These are phyloP conservation scores for Diacarnus erythraeanus DNA, from an alignment of 37 sponge, comb jelly and placozoan species.

Conservation along the genomic window DNA sequence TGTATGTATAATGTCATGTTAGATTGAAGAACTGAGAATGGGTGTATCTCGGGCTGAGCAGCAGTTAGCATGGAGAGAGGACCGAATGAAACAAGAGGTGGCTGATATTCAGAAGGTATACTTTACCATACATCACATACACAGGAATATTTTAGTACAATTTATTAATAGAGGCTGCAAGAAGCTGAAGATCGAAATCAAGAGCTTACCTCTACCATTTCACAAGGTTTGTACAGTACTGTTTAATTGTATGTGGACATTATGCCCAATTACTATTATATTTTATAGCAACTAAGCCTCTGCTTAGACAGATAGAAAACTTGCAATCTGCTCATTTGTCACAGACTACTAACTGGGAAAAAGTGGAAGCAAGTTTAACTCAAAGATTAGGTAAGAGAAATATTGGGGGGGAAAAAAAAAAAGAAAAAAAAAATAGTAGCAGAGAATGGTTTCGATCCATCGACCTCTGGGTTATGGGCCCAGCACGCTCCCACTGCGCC, in stretches of 20 bases:
- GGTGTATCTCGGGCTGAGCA: slow-evolving; percentile 78
- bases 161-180: slow-evolving; percentile 70
- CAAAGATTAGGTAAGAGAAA: slow-evolving; percentile 77
- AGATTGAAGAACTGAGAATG: slow-evolving; percentile 79
- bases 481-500: slow-evolving; percentile 96
- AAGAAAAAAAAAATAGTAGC: slow-evolving; percentile 63
- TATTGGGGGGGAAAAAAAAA: not conserved
- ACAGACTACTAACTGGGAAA: slow-evolving; percentile 85
- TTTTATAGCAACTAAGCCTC: slow-evolving; percentile 77
- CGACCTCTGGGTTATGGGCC: slow-evolving; percentile 97
- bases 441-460: slow-evolving; percentile 96
- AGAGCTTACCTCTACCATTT: slow-evolving; percentile 76
- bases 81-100: slow-evolving; percentile 80
- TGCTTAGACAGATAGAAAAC: slow-evolving; percentile 85
- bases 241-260: not conserved
- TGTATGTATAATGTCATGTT: not conserved
- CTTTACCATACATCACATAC: not conserved
- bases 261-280: not conserved
- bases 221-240: slow-evolving; percentile 58
- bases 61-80: slow-evolving; percentile 87
- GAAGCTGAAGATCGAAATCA: slow-evolving; percentile 90
- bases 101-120: slow-evolving; percentile 64
- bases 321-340: slow-evolving; percentile 76
- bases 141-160: not conserved
- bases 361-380: slow-evolving; percentile 73